phyloP scores from a whole-genome alignment of 2,888 invertebrate genomes.

The Thysanoteuthis rhombus region DNA sequence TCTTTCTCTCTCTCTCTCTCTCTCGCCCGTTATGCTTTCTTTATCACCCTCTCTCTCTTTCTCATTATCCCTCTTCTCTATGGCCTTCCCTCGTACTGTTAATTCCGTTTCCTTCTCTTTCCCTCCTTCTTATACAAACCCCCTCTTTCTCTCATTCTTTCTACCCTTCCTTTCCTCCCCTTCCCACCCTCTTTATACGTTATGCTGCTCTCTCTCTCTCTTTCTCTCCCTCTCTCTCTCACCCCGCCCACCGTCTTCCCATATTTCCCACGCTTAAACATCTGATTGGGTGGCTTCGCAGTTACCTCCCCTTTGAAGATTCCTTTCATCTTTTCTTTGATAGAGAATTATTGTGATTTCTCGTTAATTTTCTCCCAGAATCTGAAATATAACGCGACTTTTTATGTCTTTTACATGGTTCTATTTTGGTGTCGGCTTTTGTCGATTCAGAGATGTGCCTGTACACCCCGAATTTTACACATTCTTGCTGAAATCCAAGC shows the following conservation, averaged over 20 bases:
- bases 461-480: no score
- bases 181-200: background rate
- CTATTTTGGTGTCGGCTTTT: no score
- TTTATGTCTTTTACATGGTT: background rate
- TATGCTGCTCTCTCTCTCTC: background rate
- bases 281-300: background rate
- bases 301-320: background rate
- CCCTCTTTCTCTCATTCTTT: background rate
- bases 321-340: background rate
- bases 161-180: background rate
- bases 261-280: background rate
- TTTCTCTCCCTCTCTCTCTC: background rate
- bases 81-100: background rate
- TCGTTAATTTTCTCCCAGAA: background rate
- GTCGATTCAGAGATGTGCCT: no score
- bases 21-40: no score
- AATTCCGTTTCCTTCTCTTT: no score
- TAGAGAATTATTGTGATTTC: background rate
- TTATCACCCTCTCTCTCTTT: no score
- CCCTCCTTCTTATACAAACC: background rate
- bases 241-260: background rate
- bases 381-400: background rate
- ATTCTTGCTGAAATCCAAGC: no score
- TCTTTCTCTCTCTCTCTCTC: no score
- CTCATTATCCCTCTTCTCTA: no score